Conservation (phyloP, 1,140 invertebrate genomes). For the Lucilia cuprina region DNA sequence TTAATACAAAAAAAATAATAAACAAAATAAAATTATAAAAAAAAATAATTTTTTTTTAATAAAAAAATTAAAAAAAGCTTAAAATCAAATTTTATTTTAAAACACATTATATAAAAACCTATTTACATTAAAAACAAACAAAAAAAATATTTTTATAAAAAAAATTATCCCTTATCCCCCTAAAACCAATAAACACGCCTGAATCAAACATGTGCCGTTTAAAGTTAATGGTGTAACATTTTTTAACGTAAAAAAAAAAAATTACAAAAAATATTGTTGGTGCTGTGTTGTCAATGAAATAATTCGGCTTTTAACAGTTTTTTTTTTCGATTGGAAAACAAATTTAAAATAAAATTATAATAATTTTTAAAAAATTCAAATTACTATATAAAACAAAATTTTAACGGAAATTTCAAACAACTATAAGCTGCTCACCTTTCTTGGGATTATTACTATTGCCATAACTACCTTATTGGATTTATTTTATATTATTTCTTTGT, state of each 20-base stretch:
- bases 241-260: no score
- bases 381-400: not conserved
- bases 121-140: no score
- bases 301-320: not conserved
- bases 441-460: not conserved
- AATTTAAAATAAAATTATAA: not conserved
- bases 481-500: not conserved
- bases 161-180: no score
- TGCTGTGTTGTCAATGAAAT: not conserved
- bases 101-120: no score
- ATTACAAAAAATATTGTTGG: not conserved
- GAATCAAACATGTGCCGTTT: constrained; percentile 29
- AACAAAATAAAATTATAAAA: not conserved
- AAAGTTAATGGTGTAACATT: constrained; percentile 14
- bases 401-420: not conserved
- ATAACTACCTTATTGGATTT: not conserved
- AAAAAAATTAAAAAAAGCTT: not conserved
- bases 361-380: not conserved
- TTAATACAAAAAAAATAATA: not conserved
- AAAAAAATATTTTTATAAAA: no score
- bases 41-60: not conserved
- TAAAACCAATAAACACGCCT: no score
- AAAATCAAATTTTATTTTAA: no score
- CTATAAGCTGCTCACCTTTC: not conserved
- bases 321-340: not conserved